Conservation (phyloP, 1,140 invertebrate species). For the Aporrectodea caliginosa region DNA sequence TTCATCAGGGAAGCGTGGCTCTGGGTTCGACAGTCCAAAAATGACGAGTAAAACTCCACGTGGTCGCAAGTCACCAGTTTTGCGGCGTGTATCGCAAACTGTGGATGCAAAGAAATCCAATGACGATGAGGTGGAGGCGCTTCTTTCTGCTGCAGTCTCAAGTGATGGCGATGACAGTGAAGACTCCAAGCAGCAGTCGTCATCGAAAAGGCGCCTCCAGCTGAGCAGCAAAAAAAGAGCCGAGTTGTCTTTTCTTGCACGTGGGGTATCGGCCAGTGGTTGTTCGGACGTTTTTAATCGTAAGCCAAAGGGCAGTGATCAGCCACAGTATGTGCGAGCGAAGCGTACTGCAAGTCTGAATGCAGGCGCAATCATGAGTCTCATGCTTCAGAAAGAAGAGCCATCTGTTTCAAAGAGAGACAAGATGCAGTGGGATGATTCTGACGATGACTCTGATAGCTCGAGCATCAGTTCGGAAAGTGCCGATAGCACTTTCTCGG, state of each 20-base stretch:
- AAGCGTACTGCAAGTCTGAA: constrained; percentile 29
- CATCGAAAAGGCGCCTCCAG: neutral
- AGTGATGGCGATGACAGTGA: neutral
- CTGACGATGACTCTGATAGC: neutral
- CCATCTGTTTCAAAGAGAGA: constrained; percentile 1
- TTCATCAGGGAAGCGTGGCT: neutral
- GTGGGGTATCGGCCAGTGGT: neutral
- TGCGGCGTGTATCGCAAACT: too few species aligned
- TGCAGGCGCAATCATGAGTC: constrained; percentile 25
- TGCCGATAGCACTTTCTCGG: neutral
- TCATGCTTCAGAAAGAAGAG: constrained; percentile 21
- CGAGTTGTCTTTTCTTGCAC: neutral
- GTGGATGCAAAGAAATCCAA: neutral
- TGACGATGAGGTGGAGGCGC: neutral
- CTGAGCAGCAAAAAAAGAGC: neutral
- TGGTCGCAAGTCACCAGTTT: too few species aligned
- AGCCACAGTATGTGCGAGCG: neutral
- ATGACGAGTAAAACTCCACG: too few species aligned
- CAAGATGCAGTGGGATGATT: neutral
- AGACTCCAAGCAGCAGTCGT: neutral
- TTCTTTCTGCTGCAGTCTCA: neutral
- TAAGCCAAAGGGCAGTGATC: neutral
- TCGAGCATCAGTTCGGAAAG: neutral
- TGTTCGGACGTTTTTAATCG: neutral
- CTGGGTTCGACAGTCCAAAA: neutral